Evolutionary conservation across 2,797 vertebrate genomes (phyloP), one percentile per base, ranked within the genome.

Genomic region (Phataginus tricuspis): DNA sequence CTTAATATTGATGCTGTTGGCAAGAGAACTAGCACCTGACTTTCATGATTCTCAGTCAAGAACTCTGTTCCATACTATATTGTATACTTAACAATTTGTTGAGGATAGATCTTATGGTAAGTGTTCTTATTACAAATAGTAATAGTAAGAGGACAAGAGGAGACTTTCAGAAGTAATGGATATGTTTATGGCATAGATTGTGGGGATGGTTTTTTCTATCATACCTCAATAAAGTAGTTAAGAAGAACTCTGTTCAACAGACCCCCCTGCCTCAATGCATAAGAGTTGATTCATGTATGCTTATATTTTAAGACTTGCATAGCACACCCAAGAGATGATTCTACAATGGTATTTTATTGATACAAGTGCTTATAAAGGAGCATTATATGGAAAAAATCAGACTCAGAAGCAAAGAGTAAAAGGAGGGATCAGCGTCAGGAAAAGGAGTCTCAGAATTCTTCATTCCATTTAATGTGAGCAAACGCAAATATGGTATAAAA

Each of bases 201-300:
- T 55, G n/a, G 59, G 37, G 53, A 71, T 34, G 42, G 23, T n/a
- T 69, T 89, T 11, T 29, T 37, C 29, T 55, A 5, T 23, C n/a
- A 84, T 57, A 69, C 42, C 23, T 90, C n/a, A 39, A n/a, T n/a
- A 77, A 82, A 74, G 57, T 66, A 75, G 7, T 75, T 55, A 59
- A 57, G 9, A 37, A 75, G 3, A 92, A 75, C 21, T 77, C 39
- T 63, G 42, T 79, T 69, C 37, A 29, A 16, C 37, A 27, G 2
- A 2, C 2, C 3, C 6, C 13, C 4, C 21, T 37, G 0, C 10
- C 13, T 90, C 34, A 23, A 12, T 82, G 14, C 13, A 39, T 2
- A 14, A 15, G 3, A n/a, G 25, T 21, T 89, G 19, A 78, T 42
- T 77, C 25, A 59, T 1, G 2, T 21, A 34, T 31, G 16, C 39